Evolutionary conservation across 2,797 vertebrate genomes (phyloP).

Genomic region (Artibeus lituratus): DNA sequence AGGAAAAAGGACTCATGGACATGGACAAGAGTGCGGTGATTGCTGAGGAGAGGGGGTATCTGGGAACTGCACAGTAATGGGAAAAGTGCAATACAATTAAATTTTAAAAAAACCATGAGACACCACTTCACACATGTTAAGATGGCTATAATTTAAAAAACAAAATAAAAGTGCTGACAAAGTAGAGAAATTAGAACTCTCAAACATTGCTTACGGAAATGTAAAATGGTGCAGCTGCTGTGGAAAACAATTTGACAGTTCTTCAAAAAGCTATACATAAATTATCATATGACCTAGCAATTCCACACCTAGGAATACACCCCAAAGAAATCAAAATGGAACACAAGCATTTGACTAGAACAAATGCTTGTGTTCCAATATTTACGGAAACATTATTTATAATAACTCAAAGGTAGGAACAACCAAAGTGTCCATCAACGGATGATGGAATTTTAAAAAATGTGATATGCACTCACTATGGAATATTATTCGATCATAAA

Average conservation of each 20-base stretch:
- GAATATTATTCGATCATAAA: not conserved
- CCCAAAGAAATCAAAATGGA: not conserved
- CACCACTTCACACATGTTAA: not conserved
- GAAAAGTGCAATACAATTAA: not conserved
- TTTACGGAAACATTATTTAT: not conserved
- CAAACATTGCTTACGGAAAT: not conserved
- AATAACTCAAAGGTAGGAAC: not conserved
- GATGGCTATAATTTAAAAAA: not conserved
- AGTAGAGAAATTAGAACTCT: not conserved
- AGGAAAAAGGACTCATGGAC: not conserved
- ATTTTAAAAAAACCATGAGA: not conserved
- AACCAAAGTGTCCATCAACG: not conserved
- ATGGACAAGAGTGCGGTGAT: not conserved
- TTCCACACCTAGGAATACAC: not conserved
- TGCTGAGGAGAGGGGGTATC: not conserved
- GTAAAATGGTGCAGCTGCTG: not conserved
- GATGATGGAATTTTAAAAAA: not conserved
- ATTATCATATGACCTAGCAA: not conserved
- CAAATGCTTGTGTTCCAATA: not conserved
- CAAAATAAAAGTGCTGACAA: not conserved
- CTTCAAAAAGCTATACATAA: not conserved
- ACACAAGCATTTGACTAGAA: no score
- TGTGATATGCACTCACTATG: no score
- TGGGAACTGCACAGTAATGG: not conserved
- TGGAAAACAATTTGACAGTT: not conserved